Base-by-base conservation (phyloP, 2,113 vertebrate genomes). In the Cyrtonyx montezumae region DNA sequence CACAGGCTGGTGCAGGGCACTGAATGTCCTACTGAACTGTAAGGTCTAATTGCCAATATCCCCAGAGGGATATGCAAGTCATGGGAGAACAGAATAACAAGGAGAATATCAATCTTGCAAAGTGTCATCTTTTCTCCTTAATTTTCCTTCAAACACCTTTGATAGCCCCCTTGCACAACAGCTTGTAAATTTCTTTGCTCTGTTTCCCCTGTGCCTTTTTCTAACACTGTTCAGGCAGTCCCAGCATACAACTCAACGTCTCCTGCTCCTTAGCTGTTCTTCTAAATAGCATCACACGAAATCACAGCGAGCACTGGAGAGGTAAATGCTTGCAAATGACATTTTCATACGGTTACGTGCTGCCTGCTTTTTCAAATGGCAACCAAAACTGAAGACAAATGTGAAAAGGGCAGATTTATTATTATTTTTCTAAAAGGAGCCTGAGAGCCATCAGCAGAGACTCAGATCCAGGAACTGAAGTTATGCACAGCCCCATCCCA, bases 261-360 rank as follows among this genome's bases (percentile, higher is more conserved):
- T 23, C 73, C 45, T 5, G 1, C 43, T 89, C 9, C 71, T 49
- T 6, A 75, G 66, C 43, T 11, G 1, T 3, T 11, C 4, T 48
- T 32, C 56, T 9, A 2, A 32, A 30, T 25, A 26, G 16, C 40
- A 28, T 49, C 73, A 42, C 73, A 11, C 1, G 34, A 61, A 86
- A 70, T 13, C 73, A 8, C 82, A 40, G 69, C 0, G 34, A 75
- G 77, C 56, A 6, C 49, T 3, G 34, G 49, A 49, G 67, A 70
- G 40, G 40, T 46, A 55, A 70, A 92, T 23, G 78, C 30, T 87
- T 90, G 74, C 78, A 75, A 79, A 79, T 70, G 78, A 69, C 81
- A 78, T 89, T 74, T 86, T 69, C 90, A 17, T 8, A 65, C 0
- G 4, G 22, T 75, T 68, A 58, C 6, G 37, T 61, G 61, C 77